Evolutionary conservation across 2,113 vertebrate genomes (phyloP).

Genomic region (Mesembrinibis cayennensis): DNA sequence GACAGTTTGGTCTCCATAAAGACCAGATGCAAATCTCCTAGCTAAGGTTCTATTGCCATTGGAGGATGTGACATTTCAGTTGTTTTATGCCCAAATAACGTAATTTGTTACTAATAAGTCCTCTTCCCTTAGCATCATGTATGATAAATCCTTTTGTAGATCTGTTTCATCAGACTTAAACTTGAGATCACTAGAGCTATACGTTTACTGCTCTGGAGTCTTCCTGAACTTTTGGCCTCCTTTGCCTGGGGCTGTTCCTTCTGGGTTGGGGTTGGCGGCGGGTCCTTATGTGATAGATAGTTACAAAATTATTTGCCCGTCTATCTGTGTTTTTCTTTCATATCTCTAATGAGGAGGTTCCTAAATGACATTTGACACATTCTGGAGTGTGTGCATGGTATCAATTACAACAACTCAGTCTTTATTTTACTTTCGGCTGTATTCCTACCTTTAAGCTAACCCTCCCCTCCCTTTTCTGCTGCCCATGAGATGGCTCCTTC

Average conservation of each 20-base stretch:
- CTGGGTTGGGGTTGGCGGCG: neutral
- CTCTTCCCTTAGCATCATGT: neutral
- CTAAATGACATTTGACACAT: neutral
- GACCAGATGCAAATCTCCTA: neutral
- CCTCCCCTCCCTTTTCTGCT: neutral
- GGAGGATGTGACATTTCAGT: neutral
- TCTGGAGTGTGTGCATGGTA: neutral
- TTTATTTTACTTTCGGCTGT: neutral
- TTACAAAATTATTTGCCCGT: neutral
- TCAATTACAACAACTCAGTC: fast-evolving
- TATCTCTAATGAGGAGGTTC: neutral
- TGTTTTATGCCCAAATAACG: neutral
- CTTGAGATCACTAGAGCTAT: neutral
- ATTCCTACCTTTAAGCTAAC: neutral
- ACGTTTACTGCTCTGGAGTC: neutral
- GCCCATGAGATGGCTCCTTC: neutral
- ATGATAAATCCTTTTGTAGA: neutral
- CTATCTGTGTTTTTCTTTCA: neutral
- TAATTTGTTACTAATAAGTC: neutral
- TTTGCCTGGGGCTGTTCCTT: neutral
- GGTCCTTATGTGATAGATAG: fast-evolving
- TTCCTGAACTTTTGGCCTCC: neutral
- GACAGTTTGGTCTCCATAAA: neutral
- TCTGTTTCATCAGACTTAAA: neutral
- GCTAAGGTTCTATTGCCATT: neutral